Evolutionary conservation across 2,888 invertebrate genomes (phyloP).

Genomic region (Melieria omissa): DNA sequence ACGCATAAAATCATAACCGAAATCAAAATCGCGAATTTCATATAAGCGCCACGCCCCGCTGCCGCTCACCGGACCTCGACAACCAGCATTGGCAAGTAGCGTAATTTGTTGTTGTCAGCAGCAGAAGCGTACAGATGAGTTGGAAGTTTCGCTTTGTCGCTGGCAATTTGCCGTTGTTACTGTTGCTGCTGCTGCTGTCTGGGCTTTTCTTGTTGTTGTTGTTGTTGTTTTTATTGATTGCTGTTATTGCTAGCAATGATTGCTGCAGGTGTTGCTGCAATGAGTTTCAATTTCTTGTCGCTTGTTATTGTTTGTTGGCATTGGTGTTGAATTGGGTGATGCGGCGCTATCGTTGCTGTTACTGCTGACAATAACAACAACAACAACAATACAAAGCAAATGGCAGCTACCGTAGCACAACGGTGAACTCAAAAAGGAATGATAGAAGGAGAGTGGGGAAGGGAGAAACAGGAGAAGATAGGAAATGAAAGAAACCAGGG

Average conservation of each 20-base stretch:
- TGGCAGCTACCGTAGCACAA: neutral
- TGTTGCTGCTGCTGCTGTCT: neutral
- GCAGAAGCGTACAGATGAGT: constrained; percentile 5
- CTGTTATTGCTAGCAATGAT: constrained; percentile 6
- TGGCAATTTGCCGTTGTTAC: neutral
- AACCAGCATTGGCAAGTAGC: too few relatives aligned
- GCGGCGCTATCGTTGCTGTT: neutral
- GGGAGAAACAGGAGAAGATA: too few relatives aligned
- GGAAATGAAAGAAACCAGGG: too few relatives aligned
- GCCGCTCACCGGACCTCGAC: too few relatives aligned
- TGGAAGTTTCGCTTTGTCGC: neutral
- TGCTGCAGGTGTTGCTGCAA: constrained; percentile 50
- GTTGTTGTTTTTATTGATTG: neutral
- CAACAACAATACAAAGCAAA: neutral
- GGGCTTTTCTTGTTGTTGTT: neutral
- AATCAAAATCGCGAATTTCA: constrained; percentile 54
- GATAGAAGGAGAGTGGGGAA: too few relatives aligned
- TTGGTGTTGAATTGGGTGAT: neutral
- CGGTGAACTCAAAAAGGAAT: too few relatives aligned
- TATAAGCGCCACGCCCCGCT: constrained; percentile 15
- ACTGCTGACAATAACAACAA: neutral
- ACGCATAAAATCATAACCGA: constrained; percentile 60
- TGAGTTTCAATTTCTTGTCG: constrained; percentile 59
- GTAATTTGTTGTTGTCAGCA: too few relatives aligned
- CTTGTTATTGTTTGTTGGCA: constrained; percentile 45